Percentiles rank a stretch among this genome's conserved stretches.
Conservation (phyloP, 2,113 vertebrate species). For the Podarcis raffonei region DNA sequence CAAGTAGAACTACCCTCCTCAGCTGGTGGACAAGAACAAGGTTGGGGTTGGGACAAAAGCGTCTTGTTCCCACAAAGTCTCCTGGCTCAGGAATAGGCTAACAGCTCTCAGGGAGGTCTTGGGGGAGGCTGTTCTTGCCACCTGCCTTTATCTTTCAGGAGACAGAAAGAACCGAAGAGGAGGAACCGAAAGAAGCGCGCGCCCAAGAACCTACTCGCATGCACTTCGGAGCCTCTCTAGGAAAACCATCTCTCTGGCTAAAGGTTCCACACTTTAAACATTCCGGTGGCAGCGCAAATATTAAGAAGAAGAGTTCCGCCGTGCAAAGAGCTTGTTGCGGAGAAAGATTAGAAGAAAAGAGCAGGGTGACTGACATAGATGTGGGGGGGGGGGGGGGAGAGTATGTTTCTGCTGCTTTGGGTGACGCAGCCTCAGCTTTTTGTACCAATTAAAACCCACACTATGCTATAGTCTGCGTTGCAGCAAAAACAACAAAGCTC, state of each 20-base stretch:
- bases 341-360: too few species aligned
- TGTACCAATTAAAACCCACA: not conserved
- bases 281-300: not conserved
- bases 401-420: not conserved
- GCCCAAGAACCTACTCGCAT: rapidly evolving
- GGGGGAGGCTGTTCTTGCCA: not conserved
- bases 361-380: not conserved
- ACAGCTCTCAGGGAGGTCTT: rapidly evolving
- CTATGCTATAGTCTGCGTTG: too few species aligned
- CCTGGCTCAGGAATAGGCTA: rapidly evolving
- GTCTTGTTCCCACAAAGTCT: not conserved
- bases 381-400: rapidly evolving
- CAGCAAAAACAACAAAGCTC: too few species aligned
- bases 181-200: rapidly evolving
- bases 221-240: rapidly evolving
- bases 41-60: not conserved
- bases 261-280: rapidly evolving
- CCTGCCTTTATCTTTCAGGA: not conserved
- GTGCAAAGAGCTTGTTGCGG: rapidly evolving
- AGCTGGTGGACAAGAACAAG: too few species aligned
- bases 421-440: not conserved
- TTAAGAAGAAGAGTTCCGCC: slow-evolving; percentile 38
- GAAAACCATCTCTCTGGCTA: not conserved
- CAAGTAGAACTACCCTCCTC: not conserved
- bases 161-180: not conserved